These are phyloP conservation scores for Tokudaia tokunoshimensis DNA, from an alignment of 2,797 vertebrate genomes.

Conservation along the genomic window DNA sequence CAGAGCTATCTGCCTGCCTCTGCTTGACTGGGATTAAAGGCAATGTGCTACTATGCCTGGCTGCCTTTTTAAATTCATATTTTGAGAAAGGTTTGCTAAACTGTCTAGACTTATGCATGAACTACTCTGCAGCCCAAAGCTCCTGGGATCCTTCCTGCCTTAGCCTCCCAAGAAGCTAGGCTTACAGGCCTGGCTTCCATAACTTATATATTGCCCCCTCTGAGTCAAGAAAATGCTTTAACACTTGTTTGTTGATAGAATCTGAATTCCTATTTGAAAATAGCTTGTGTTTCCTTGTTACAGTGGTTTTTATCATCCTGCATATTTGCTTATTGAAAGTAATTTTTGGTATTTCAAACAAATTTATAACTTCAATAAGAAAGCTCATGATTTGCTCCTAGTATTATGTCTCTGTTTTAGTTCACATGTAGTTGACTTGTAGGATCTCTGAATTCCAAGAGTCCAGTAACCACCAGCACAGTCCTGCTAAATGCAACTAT, in stretches of 20 bases:
- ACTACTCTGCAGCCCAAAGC: neutral
- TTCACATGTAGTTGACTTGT: constrained; percentile 10
- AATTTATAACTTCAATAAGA: neutral
- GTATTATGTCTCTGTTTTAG: constrained; percentile 32
- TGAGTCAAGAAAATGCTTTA: neutral
- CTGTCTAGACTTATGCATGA: neutral
- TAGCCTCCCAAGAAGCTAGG: neutral
- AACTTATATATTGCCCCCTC: neutral
- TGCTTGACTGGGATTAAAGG: neutral
- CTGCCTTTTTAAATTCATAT: neutral
- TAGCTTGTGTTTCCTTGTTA: constrained; percentile 13
- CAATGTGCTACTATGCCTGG: neutral
- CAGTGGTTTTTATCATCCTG: neutral
- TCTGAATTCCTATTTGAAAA: constrained; percentile 53
- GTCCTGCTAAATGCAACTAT: neutral
- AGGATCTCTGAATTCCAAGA: neutral
- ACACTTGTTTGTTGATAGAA: neutral
- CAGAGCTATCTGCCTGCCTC: neutral
- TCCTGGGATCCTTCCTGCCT: neutral
- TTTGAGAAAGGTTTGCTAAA: neutral
- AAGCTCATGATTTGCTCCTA: neutral
- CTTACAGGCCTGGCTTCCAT: neutral
- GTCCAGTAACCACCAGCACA: neutral
- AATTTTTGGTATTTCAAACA: constrained; percentile 24
- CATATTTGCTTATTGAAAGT: neutral